Evolutionary conservation across 2,113 vertebrate genomes (phyloP).

Genomic region (Mesoclemmys tuberculata): DNA sequence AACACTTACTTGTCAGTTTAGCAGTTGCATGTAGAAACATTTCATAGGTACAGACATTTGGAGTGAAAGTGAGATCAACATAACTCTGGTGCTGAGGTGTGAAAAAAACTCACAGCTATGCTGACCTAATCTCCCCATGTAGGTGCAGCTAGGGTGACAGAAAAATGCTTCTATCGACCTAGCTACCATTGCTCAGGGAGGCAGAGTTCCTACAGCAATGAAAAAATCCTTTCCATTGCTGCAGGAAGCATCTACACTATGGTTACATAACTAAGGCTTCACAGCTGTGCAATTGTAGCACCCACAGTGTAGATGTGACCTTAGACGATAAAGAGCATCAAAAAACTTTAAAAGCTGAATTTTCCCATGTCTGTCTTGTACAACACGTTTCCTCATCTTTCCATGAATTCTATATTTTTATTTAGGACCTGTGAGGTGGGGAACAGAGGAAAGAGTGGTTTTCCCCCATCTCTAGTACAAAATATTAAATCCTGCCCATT

Average conservation of each 20-base stretch:
- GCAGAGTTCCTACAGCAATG: too few relatives aligned
- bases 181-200: too few relatives aligned
- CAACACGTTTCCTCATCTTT: neutral
- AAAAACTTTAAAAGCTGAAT: slow-evolving; percentile 14
- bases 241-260: neutral
- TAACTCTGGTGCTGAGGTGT: too few relatives aligned
- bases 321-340: neutral
- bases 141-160: too few relatives aligned
- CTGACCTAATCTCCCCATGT: too few relatives aligned
- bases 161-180: too few relatives aligned
- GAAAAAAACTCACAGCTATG: too few relatives aligned
- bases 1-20: neutral
- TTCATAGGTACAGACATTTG: neutral
- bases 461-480: neutral
- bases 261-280: neutral
- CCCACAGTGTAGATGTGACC: neutral
- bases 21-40: neutral
- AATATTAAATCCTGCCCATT: neutral
- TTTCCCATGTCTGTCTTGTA: neutral
- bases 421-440: neutral
- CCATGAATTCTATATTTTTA: neutral
- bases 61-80: neutral
- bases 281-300: neutral
- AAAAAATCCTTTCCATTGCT: too few relatives aligned
- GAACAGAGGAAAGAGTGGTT: too few relatives aligned